Conservation (phyloP, 2,888 invertebrate species). For the Tipula helvola region DNA sequence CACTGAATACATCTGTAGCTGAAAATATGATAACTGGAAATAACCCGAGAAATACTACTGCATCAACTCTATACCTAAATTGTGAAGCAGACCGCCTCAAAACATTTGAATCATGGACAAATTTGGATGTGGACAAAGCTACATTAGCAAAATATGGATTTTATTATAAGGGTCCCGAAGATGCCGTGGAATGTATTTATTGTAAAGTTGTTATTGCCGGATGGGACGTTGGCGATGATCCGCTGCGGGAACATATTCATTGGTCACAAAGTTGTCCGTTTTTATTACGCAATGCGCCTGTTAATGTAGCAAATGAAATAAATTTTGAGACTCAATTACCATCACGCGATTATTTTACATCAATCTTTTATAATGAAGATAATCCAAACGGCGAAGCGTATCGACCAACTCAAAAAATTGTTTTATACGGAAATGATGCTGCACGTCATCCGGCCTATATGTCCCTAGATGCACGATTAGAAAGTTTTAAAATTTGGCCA, state of each 20-base stretch:
- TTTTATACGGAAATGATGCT: background rate
- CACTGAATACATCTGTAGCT: too few relatives aligned
- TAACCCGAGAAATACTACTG: too few relatives aligned
- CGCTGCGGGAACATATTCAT: constrained; percentile 63
- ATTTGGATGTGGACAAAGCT: constrained; percentile 37
- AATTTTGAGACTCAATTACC: constrained; percentile 30
- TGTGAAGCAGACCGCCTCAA: background rate
- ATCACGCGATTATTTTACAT: constrained; percentile 38
- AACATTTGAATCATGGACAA: constrained; percentile 17
- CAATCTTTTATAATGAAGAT: constrained; percentile 26
- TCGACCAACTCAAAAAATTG: background rate
- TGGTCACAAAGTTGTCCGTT: constrained; percentile 76
- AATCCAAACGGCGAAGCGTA: background rate
- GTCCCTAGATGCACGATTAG: background rate
- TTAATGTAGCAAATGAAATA: constrained; percentile 44
- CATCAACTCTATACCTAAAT: background rate
- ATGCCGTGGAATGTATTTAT: constrained; percentile 70
- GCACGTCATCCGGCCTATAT: background rate
- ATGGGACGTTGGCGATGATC: constrained; percentile 71
- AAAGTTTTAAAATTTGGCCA: constrained; percentile 61
- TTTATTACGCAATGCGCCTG: constrained; percentile 47
- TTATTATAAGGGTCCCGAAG: constrained; percentile 60
- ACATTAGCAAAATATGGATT: constrained; percentile 73
- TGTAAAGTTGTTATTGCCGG: constrained; percentile 66
- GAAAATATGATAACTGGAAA: too few relatives aligned